Base-by-base conservation (phyloP, 2,113 vertebrate species). In the Muscicapa adusta region DNA sequence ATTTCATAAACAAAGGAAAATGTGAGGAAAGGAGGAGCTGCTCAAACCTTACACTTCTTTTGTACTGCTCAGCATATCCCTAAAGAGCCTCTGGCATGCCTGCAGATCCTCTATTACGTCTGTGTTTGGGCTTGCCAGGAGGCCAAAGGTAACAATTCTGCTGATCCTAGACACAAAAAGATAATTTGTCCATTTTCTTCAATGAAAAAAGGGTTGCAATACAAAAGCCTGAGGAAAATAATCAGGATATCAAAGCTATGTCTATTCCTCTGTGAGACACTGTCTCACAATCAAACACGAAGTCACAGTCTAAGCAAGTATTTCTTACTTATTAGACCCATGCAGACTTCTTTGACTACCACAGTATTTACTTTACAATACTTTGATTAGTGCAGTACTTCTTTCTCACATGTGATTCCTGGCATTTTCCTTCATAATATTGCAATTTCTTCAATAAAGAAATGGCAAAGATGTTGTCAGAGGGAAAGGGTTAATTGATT, bases 221-320 rank as follows among this genome's bases (percentile, higher is more conserved):
- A 61, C 50, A 91, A 93, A 96, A 89, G 26, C 20, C 28, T 81
- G 88, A 93, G 74, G 68, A 96, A 97, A 96, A 96, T 81, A 92
- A 91, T 85, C 86, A 89, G 94, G 65, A 82, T 65, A 61, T 33
- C 60, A 96, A 92, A 96, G 45, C 43, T 48, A 18, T 28, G 3
- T 94, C 22, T 31, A 54, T 34, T 95, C 71, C 63, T 95, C 80
- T 76, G 58, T 51, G 56, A 95, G 47, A 91, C 77, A 50, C 26
- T 74, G 73, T n/a, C 34, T 84, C 34, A 79, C 16, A 94, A 38
- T 89, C 72, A 91, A 80, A 94, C 33, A 42, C n/a, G 70, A 96
- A 96, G 40, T 43, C 81, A 91, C 66, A 96, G 78, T 92, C 80
- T 93, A 96, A 97, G 96, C 25, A 95, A 11, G 4, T 48, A 73